phyloP scores from a whole-genome alignment of 2,797 vertebrate species.

The Heteromormyrus szaboi region DNA sequence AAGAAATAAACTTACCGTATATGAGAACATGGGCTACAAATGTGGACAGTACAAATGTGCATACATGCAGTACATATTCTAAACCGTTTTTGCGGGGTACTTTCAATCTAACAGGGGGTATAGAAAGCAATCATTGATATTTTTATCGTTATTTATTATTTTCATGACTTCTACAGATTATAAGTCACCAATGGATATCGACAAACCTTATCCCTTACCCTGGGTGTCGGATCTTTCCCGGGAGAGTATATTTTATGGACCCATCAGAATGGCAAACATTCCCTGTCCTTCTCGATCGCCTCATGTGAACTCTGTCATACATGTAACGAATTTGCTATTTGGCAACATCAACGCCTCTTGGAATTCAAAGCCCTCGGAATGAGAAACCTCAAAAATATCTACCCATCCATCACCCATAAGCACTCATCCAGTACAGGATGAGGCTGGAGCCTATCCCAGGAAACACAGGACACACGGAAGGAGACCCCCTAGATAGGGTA shows the following conservation, averaged over 20 bases:
- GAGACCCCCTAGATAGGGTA: neutral
- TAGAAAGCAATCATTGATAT: neutral
- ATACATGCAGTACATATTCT: neutral
- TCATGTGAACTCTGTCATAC: neutral
- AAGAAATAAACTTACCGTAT: neutral
- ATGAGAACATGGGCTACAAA: neutral
- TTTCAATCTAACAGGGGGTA: neutral
- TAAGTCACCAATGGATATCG: neutral
- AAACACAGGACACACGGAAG: neutral
- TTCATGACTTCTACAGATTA: neutral
- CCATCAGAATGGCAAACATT: neutral
- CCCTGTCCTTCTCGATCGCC: neutral
- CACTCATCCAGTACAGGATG: neutral
- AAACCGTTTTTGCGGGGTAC: neutral
- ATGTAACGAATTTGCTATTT: neutral
- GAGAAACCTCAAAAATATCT: neutral
- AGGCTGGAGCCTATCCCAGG: neutral
- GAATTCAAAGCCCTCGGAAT: neutral
- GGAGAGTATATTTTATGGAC: neutral
- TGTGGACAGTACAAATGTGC: neutral
- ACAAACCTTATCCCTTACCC: neutral
- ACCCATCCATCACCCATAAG: neutral
- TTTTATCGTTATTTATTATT: neutral
- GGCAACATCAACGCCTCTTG: neutral
- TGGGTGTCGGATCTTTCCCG: neutral